A percentile compares a stretch with the other conserved stretches of the same genome.
Conservation (phyloP, 1,140 invertebrate genomes). For the Chelonus insularis region DNA sequence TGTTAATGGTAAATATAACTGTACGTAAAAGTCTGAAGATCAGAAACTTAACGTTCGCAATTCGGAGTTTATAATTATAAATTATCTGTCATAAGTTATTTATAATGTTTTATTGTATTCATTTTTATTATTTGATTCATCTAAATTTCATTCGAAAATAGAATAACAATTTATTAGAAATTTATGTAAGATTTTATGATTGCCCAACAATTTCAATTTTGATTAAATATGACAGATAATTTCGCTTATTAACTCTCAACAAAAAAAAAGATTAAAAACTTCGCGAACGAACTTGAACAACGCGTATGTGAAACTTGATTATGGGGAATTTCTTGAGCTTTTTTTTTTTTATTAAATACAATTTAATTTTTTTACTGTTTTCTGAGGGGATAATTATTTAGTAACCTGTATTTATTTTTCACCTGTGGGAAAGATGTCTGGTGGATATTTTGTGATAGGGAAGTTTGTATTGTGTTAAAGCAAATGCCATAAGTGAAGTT, state of each 20-base stretch:
- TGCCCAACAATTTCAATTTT: background rate
- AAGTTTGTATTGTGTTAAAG: conserved; percentile 59
- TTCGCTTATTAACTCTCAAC: conserved; percentile 10
- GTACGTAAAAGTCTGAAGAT: conserved; percentile 54
- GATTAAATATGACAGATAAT: background rate
- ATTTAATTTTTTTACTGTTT: conserved; percentile 22
- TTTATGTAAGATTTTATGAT: too few relatives aligned
- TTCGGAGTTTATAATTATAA: conserved; percentile 20
- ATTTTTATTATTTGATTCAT: background rate
- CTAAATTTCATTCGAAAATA: too few relatives aligned
- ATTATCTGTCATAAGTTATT: conserved; percentile 6
- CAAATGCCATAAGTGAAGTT: conserved; percentile 58
- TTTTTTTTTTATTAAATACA: conserved; percentile 22
- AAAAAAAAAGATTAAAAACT: conserved; percentile 29
- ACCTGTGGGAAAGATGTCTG: conserved; percentile 3
- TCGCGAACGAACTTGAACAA: conserved; percentile 58
- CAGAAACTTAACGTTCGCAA: conserved; percentile 50
- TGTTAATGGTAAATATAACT: conserved; percentile 55
- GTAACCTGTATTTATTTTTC: background rate
- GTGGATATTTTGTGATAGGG: conserved; percentile 31
- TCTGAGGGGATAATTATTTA: conserved; percentile 15
- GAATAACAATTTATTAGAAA: too few relatives aligned
- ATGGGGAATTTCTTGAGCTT: conserved; percentile 37
- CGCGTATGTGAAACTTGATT: conserved; percentile 51
- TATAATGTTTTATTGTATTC: background rate